Base-by-base conservation (phyloP, 1,140 invertebrate species). In the Ceratina japonica region DNA sequence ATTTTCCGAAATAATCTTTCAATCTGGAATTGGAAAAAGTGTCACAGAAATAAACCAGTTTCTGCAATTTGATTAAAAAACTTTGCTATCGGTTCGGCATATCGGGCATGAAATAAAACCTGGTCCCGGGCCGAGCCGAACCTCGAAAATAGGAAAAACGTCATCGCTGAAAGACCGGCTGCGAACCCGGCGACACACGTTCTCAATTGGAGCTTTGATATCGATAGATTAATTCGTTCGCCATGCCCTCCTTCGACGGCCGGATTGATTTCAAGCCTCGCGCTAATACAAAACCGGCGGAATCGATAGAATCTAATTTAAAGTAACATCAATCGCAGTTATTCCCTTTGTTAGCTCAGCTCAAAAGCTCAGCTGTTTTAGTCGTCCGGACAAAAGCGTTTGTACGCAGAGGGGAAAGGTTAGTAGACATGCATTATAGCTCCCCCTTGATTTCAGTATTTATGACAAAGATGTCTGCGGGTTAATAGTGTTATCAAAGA, bases 251-350 rank as follows among this genome's bases (percentile, higher is more conserved):
- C 22, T 0, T 13, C 16, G 24, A 56, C 54, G 54, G 18, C 12
- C 2, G n/a, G 65, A 70, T 76, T 61, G 54, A 76, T 61, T 70
- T 51, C 61, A 52, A 70, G 66, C 56, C 65, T 61, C 22, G 22
- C 13, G 7, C 37, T 20, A 15, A 76, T 61, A 76, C 12, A 44
- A 37, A 49, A 71, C 31, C 18, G 68, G 5, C 37, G 18, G 49
- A 72, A 77, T 63, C 68, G 54, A 77, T 71, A 63, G 68, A 72
- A 77, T 72, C 68, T 72, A 72, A 77, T 77, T 63, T 51, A 61
- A 71, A 71, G 68, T 76, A 44, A 71, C 20, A 71, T 63, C 24
- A 62, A 54, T 62, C 66, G 66, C 44, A 37, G 44, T 62, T 71
- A 71, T 62, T 54, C 10, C 10, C 15, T 22, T 24, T 18, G 31